Base-by-base conservation (phyloP, 2,113 vertebrate genomes). In the Grammomys surdaster region DNA sequence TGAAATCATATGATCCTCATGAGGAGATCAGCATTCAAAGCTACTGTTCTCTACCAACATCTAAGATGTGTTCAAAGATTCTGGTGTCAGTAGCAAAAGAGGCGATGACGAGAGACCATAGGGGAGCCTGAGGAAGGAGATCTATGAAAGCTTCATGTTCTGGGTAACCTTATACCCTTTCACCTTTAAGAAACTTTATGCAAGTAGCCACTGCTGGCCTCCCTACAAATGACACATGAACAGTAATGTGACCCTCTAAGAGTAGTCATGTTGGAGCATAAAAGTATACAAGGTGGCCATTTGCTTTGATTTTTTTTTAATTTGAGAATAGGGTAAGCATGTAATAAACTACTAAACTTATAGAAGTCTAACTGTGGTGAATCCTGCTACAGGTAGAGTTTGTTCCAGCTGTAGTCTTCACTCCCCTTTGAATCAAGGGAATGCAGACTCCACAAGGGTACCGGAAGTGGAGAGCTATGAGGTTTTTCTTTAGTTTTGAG, bases 41-140 rank as follows among this genome's bases (percentile, higher is more conserved):
- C 14, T 43, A 84, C 1, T 90, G 67, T 78, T 36, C 60, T 54
- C 24, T 87, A 73, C 48, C n/a, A 93, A 72, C 85, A 95, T 46
- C 56, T 95, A 26, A 20, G 16, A 80, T 76, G 81, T 16, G n/a
- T 96, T 48, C 90, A 63, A 95, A 82, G 26, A 22, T 85, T 63
- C 26, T 75, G 20, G 22, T 72, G 13, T 43, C 12, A 90, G 63
- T 20, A 86, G 43, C 16, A 63, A 48, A 33, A 77, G 48, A 90
- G 40, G 2, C 10, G 63, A 19, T 28, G 81, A 93, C 67, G 14
- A 82, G 69, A 77, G 60, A 72, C 14, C 26, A 56, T 70, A 72
- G 65, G 88, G 14, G 63, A 96, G 24, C 20, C 80, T 75, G 5
- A 17, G 22, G 43, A 93, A 60, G 43, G 26, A 65, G 16, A 76